Evolutionary conservation across 2,888 invertebrate genomes (phyloP).

Genomic region (Bombylius major): DNA sequence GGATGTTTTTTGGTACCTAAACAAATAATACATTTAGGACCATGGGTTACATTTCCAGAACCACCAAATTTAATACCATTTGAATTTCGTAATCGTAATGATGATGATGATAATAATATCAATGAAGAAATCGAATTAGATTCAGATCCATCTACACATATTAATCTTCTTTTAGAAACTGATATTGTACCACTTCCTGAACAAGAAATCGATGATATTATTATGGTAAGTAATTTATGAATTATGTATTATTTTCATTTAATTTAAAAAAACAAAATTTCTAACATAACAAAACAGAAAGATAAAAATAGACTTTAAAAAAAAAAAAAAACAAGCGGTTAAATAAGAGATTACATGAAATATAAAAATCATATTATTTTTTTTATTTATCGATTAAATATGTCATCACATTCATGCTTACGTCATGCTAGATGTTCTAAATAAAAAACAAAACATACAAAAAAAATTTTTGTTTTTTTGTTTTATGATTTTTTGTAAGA

Average conservation of each 20-base stretch:
- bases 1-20: constrained; percentile 34
- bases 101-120: not conserved
- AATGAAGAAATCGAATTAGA: constrained; percentile 12
- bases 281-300: no score
- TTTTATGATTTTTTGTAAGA: no score
- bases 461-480: no score
- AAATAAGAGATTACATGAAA: no score
- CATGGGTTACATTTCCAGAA: constrained; percentile 41
- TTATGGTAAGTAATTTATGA: constrained; percentile 19
- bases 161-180: constrained; percentile 31
- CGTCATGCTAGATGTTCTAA: no score
- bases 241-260: no score
- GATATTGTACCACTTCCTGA: constrained; percentile 22
- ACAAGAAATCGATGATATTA: constrained; percentile 16
- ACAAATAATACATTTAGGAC: constrained; percentile 38
- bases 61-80: constrained; percentile 35
- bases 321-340: no score
- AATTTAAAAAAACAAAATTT: not conserved
- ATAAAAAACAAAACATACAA: no score
- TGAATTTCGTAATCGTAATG: constrained; percentile 18
- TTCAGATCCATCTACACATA: constrained; percentile 17
- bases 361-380: no score
- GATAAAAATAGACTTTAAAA: no score
- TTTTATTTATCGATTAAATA: no score
- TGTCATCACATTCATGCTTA: no score